phyloP scores from a whole-genome alignment of 1,140 invertebrate species.

The Lepidurus couesii region DNA sequence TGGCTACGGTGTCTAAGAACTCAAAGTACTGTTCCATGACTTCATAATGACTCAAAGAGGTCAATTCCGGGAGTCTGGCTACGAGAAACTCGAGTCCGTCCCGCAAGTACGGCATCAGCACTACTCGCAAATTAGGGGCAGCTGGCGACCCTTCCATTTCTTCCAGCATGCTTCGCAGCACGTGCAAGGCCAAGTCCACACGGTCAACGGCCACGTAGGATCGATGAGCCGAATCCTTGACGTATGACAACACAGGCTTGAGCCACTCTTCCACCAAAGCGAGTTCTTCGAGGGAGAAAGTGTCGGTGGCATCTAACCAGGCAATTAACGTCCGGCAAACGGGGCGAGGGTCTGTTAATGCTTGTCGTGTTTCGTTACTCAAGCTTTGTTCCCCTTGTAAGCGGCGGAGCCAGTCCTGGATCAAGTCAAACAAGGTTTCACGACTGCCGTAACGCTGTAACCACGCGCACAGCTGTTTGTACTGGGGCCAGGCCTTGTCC shows the following conservation, averaged over 20 bases:
- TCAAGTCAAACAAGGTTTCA: not conserved
- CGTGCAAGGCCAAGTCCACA: not conserved
- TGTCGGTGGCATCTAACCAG: not conserved
- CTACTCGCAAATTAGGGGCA: not conserved
- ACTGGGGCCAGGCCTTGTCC: not conserved
- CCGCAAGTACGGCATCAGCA: not conserved
- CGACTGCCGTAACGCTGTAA: not conserved
- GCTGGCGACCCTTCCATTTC: not conserved
- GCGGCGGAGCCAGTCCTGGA: not conserved
- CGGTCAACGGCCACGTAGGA: not conserved
- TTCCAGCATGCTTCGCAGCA: not conserved
- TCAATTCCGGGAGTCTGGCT: not conserved
- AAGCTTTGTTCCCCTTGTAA: not conserved
- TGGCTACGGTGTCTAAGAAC: not conserved
- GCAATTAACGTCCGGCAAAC: not conserved
- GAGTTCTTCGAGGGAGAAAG: not conserved
- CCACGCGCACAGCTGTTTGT: not conserved
- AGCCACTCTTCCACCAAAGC: conserved; percentile 11
- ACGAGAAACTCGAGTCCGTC: not conserved
- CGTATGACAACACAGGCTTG: not conserved
- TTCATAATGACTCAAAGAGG: not conserved
- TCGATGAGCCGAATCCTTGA: not conserved
- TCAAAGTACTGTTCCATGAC: not conserved
- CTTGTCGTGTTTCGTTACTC: not conserved
- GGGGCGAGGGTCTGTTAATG: not conserved